Evolutionary conservation across 2,797 vertebrate species (phyloP), one percentile per base, ranked within the genome.

Genomic region (Balearica regulorum): DNA sequence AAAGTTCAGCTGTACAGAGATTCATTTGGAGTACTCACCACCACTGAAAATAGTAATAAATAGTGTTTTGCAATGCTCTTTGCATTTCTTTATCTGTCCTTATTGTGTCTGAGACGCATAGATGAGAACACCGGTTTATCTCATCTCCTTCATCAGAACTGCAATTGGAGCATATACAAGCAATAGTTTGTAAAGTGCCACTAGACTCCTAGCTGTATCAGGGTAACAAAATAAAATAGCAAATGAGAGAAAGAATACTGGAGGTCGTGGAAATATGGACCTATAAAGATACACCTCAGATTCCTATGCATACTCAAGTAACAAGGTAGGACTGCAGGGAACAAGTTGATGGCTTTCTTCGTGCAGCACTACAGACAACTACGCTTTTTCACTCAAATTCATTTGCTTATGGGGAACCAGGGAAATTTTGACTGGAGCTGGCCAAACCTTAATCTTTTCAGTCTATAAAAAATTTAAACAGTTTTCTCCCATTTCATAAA

Each of bases 401-500:
- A 85, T 93, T 94, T 95, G 83, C 92, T 96, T 90, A 89, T 64
- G 78, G 64, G 93, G 71, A 96, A 87, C 80, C 70, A 89, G 94
- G 92, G 93, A 97, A 95, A 93, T 96, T 96, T 37, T 93, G 77
- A 37, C 46, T 65, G 13, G 66, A 86, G 77, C 86, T 51, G 90
- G 92, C 43, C 92, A 90, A 86, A 79, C 53, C 81, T 73, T 92
- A 66, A 93, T 94, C 87, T 95, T 87, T 76, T 66, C 83, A 92
- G 81, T 89, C 89, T 91, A 95, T 96, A 96, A 97, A 96, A 96
- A 94, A 90, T 92, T 92, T 83, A 91, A 96, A 87, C 17, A 68
- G 81, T 91, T 95, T 87, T 68, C 60, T 96, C 81, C 64, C 41
- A 68, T 97, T 96, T 92, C 92, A 80, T 92, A 89, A 93, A 87